These are phyloP conservation scores for Hylyphantes graminicola DNA, from an alignment of 1,140 invertebrate genomes.

Conservation along the genomic window DNA sequence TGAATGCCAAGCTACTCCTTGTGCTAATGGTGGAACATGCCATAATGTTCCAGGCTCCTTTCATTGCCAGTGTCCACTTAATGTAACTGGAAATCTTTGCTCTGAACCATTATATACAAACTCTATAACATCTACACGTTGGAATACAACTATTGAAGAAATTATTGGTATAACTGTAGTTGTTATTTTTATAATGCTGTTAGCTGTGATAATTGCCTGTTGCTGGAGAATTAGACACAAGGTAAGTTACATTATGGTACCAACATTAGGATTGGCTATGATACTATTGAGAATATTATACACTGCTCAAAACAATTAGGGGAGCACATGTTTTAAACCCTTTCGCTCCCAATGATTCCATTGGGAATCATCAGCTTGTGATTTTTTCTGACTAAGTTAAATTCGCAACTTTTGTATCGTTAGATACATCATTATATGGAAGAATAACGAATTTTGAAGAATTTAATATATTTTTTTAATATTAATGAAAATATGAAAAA, in stretches of 20 bases:
- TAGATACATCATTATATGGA: too few relatives aligned
- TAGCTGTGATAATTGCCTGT: slow-evolving; percentile 67
- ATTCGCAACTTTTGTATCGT: too few relatives aligned
- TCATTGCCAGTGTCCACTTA: slow-evolving; percentile 78
- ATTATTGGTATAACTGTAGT: slow-evolving; percentile 76
- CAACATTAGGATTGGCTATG: too few relatives aligned
- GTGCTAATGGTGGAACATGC: slow-evolving; percentile 79
- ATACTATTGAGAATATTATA: too few relatives aligned
- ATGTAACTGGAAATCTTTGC: slow-evolving; percentile 78
- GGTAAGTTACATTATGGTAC: slow-evolving; percentile 3
- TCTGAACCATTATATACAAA: slow-evolving; percentile 68
- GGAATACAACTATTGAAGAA: slow-evolving; percentile 74
- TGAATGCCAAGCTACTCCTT: slow-evolving; percentile 70
- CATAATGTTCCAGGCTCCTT: slow-evolving; percentile 84
- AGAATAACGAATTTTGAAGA: too few relatives aligned
- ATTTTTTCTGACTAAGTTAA: too few relatives aligned
- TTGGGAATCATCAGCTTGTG: too few relatives aligned
- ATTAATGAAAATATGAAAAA: too few relatives aligned
- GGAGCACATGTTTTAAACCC: too few relatives aligned
- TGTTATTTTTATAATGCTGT: slow-evolving; percentile 71
- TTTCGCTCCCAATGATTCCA: too few relatives aligned
- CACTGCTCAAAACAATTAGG: too few relatives aligned
- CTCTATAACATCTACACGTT: slow-evolving; percentile 74
- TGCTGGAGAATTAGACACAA: slow-evolving; percentile 55
- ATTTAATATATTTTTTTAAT: too few relatives aligned